A percentile compares a stretch with the other conserved stretches of the same genome.
These are phyloP conservation scores for Turdus rufiventris DNA, from an alignment of 2,113 vertebrate genomes.

Conservation along the genomic window DNA sequence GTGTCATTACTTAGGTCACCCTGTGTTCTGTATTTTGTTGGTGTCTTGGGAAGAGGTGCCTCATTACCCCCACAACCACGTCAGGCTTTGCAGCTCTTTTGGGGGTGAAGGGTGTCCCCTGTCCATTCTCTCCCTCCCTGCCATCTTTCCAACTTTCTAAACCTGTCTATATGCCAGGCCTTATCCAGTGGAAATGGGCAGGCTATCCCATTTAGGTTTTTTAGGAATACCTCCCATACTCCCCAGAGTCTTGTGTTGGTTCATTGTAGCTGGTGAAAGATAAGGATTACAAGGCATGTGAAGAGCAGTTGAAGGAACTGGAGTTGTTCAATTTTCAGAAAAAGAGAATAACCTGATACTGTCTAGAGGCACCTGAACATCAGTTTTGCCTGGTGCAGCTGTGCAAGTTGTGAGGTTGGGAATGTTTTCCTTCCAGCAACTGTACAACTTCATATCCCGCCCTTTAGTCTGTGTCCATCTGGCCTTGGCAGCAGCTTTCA, in stretches of 20 bases:
- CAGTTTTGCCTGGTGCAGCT: background rate
- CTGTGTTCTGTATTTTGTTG: background rate
- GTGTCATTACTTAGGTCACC: background rate
- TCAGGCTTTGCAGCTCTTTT: no score
- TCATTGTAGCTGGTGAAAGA: background rate
- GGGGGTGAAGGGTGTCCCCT: background rate
- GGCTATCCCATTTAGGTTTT: background rate
- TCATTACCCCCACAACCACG: background rate
- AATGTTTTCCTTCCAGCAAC: background rate
- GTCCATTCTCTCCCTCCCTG: background rate
- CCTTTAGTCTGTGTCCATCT: background rate
- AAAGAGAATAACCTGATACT: background rate
- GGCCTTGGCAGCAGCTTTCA: background rate
- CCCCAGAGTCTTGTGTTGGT: no score
- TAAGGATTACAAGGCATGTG: background rate
- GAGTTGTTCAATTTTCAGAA: background rate
- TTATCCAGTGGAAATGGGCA: background rate
- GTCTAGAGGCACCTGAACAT: background rate
- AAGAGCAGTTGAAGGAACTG: background rate
- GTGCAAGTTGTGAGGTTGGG: no score
- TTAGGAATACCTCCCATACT: background rate
- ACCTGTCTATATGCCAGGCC: background rate
- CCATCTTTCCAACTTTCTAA: background rate
- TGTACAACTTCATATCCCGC: background rate
- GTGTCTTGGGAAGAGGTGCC: no score